Evolutionary conservation across 1,140 invertebrate genomes (phyloP).

Genomic region (Akabosia matsudoensis): DNA sequence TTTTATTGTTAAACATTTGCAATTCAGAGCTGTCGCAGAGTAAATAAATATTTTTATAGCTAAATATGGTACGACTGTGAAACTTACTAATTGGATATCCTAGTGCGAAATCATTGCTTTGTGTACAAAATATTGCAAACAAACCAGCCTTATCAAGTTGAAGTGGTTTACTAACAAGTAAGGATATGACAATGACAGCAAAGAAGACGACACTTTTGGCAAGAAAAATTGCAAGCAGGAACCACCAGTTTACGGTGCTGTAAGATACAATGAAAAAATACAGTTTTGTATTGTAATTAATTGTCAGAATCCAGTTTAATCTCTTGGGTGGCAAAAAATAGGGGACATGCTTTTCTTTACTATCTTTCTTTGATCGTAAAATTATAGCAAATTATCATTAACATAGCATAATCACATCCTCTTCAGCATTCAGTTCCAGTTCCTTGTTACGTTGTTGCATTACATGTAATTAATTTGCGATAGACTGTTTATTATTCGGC

Average conservation of each 20-base stretch:
- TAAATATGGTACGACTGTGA: neutral
- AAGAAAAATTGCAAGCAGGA: constrained; percentile 77
- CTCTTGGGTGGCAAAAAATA: no score
- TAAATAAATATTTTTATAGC: neutral
- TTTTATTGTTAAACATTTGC: constrained; percentile 30
- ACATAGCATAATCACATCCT: no score
- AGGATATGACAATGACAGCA: constrained; percentile 70
- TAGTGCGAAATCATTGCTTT: constrained; percentile 97
- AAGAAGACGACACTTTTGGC: constrained; percentile 85
- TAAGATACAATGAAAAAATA: constrained; percentile 10
- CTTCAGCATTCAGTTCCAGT: no score
- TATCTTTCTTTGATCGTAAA: no score
- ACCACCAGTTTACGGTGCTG: constrained; percentile 78
- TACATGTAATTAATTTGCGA: no score
- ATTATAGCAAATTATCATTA: no score
- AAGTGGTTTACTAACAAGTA: constrained; percentile 72
- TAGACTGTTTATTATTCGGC: no score
- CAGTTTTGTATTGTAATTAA: neutral
- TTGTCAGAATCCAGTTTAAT: neutral
- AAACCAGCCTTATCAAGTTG: constrained; percentile 81
- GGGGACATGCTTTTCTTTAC: no score
- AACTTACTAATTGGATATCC: constrained; percentile 89
- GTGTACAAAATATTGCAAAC: constrained; percentile 91
- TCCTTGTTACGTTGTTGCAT: no score
- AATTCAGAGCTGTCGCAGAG: no score